phyloP scores from a whole-genome alignment of 2,797 vertebrate species.

The Scarus forsteni region DNA sequence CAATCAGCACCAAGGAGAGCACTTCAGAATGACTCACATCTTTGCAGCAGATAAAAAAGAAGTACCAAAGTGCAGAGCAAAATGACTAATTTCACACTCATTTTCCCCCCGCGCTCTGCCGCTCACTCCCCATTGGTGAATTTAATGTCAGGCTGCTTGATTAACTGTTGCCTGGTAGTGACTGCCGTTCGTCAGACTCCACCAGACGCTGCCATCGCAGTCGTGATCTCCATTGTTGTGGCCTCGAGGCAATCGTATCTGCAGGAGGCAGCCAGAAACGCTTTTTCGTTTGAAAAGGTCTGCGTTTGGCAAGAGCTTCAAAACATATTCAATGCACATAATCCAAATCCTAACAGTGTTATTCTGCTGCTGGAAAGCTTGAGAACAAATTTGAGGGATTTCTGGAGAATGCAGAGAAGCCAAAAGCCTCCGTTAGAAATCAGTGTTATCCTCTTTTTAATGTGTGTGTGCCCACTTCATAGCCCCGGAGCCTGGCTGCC shows the following conservation, averaged over 20 bases:
- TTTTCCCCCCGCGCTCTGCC: conserved; percentile 13
- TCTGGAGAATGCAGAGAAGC: conserved; percentile 25
- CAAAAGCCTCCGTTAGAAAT: conserved; percentile 17
- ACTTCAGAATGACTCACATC: conserved; percentile 69
- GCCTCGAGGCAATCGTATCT: conserved; percentile 63
- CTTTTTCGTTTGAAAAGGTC: conserved; percentile 19
- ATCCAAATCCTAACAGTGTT: conserved; percentile 54
- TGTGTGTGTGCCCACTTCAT: conserved; percentile 27
- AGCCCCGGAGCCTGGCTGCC: conserved; percentile 49
- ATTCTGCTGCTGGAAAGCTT: conserved; percentile 29
- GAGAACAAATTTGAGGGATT: conserved; percentile 22
- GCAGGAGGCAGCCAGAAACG: conserved; percentile 33
- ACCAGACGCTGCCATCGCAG: conserved; percentile 51
- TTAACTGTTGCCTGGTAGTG: conserved; percentile 61
- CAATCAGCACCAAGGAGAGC: conserved; percentile 73
- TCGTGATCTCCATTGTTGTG: conserved; percentile 56
- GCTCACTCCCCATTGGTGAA: conserved; percentile 43
- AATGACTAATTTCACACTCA: conserved; percentile 65
- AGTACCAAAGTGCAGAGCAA: conserved; percentile 47
- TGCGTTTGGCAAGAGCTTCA: conserved; percentile 42
- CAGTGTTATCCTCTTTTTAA: conserved; percentile 1
- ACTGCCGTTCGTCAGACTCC: conserved; percentile 46
- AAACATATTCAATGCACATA: conserved; percentile 30
- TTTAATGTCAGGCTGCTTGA: conserved; percentile 53
- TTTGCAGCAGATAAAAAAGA: conserved; percentile 37